Conservation (phyloP, 30 jellyfish, hydroid and myxozoan genomes). For the Aurelia sp. region DNA sequence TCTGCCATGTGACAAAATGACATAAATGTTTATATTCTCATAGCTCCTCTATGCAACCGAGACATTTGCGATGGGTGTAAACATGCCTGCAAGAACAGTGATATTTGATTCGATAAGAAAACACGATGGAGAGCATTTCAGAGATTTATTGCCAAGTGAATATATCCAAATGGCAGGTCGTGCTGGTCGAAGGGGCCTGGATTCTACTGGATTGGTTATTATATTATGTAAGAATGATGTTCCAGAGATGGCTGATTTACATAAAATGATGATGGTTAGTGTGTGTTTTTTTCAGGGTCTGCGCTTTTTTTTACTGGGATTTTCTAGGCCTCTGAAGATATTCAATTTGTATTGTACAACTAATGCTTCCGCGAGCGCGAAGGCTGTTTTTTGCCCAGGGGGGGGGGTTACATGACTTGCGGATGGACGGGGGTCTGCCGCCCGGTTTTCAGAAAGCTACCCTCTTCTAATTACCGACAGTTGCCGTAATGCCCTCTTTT, state of each 20-base stretch:
- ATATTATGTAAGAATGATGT: conserved; percentile 90
- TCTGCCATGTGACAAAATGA: no score
- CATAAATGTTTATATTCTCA: neutral
- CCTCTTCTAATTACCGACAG: no score
- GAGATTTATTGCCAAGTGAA: conserved; percentile 94
- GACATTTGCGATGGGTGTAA: conserved; percentile 99
- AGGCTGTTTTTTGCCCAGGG: no score
- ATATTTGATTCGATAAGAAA: conserved; percentile 89
- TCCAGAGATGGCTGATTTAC: conserved; percentile 87
- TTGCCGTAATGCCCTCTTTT: no score
- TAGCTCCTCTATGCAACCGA: conserved; percentile 98
- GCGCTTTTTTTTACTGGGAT: no score
- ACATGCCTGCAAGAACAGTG: conserved; percentile 99
- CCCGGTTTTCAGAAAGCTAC: no score
- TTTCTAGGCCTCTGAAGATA: no score
- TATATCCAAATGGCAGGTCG: conserved; percentile 99
- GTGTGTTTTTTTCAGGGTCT: no score
- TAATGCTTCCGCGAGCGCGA: no score
- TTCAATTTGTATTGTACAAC: no score
- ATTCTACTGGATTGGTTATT: conserved; percentile 96
- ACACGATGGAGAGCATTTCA: conserved; percentile 81
- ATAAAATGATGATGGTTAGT: conserved; percentile 95
- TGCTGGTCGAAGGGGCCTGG: conserved; percentile 99
- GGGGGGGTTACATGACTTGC: no score
- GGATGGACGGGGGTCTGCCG: no score